A percentile compares a stretch with the other conserved stretches of the same genome.
Conservation (phyloP, 2,113 vertebrate species). For the Alligator mississippiensis region DNA sequence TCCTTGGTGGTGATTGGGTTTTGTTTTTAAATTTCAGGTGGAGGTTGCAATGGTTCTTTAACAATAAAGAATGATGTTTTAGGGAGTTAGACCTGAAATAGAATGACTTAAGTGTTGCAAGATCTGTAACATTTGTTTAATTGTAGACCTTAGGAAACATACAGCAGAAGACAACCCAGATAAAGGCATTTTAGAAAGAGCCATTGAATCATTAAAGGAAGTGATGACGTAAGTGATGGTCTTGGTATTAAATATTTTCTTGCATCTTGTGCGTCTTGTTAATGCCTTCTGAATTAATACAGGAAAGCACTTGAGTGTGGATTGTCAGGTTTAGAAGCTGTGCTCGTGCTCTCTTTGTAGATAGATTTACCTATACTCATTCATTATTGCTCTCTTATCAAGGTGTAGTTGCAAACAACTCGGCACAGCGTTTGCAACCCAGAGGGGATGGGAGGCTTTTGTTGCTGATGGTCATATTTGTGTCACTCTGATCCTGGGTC, state of each 20-base stretch:
- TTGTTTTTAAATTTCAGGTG: too few species aligned
- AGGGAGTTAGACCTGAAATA: not conserved
- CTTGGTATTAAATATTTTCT: not conserved
- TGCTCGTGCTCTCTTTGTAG: not conserved
- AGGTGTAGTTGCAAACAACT: not conserved
- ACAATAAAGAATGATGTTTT: not conserved
- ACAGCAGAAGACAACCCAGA: slow-evolving; percentile 96
- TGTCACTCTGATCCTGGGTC: too few species aligned
- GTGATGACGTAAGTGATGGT: slow-evolving; percentile 95
- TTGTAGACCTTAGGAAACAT: slow-evolving; percentile 95
- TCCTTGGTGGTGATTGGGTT: too few species aligned
- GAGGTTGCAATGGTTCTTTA: not conserved
- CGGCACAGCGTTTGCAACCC: not conserved
- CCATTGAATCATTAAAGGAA: slow-evolving; percentile 96
- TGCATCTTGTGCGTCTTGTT: not conserved
- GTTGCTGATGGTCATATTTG: not conserved
- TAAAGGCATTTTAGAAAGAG: slow-evolving; percentile 92
- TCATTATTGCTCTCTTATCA: not conserved
- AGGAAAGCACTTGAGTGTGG: not conserved
- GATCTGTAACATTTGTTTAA: not conserved
- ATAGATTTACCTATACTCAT: not conserved
- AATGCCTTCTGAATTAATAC: slow-evolving; percentile 3
- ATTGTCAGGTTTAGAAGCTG: not conserved
- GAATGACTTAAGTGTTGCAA: not conserved
- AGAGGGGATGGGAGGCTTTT: too few species aligned